Evolutionary conservation across 2,888 invertebrate genomes (phyloP), one percentile per base, ranked within the genome.

Genomic region (Lycaena phlaeas): DNA sequence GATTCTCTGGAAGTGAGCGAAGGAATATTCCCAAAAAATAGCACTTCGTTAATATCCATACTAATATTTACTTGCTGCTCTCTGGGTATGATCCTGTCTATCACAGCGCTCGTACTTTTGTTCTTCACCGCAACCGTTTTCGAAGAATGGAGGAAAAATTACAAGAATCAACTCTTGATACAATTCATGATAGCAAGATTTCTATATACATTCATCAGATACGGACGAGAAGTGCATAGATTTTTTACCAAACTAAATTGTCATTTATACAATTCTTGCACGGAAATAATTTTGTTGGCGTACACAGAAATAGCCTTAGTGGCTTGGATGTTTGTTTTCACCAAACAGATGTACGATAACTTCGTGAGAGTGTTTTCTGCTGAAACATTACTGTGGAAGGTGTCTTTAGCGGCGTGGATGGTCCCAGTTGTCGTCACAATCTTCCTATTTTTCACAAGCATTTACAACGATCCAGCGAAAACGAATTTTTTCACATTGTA

Each of bases 291-390:
- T 1, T 34, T 54, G 1, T 50, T 68, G 39, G 49, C 64, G 0
- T 77, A 72, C 45, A 63, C 75, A 0, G 82, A 82, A 47, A 53
- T 68, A 31, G 55, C 55, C 0, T 54, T 79, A 1, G 59, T 77
- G 0, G 46, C 52, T 2, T 82, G 82, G 81, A 82, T 77, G 77
- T 73, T 65, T 37, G 49, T 72, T 2, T 82, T 77, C 37, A 81
- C 61, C 25, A 68, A 64, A 28, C 68, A 72, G 14, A 77, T 82
- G 64, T 69, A 78, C 39, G 54, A 64, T 2, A 63, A 60, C 43
- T 58, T 81, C 34, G 81, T 76, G 5, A 72, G 63, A 51, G 68
- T 81, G 10, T 71, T 78, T 36, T 52, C 51, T 37, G 49, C 52
- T 0, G 46, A 57, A 1, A 50, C 51, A 1, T 42, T 43, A 2